Evolutionary conservation across 2,888 invertebrate species (phyloP).

Genomic region (Pandemis heparana): DNA sequence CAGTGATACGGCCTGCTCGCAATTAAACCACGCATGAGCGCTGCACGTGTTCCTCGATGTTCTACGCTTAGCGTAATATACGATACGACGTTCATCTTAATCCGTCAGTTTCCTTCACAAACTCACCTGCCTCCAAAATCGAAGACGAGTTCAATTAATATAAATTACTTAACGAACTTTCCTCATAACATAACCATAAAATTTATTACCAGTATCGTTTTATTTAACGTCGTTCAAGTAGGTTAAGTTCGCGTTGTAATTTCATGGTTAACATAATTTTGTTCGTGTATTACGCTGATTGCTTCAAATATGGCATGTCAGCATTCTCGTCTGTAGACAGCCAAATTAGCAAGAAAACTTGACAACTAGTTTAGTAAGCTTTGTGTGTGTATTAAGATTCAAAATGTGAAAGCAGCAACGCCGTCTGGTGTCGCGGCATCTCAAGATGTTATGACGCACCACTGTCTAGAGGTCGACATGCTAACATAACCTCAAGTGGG

Average conservation of each 20-base stretch:
- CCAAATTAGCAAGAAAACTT: not conserved
- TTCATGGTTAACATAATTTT: conserved; percentile 52
- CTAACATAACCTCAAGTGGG: not conserved
- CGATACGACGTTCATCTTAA: not conserved
- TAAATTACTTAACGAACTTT: conserved; percentile 5
- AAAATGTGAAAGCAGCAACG: not conserved
- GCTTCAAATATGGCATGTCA: conserved; percentile 41
- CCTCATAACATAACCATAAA: conserved; percentile 28
- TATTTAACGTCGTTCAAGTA: conserved; percentile 39
- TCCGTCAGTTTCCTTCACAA: not conserved
- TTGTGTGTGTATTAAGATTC: not conserved
- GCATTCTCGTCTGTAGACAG: conserved; percentile 42
- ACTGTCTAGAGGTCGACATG: conserved; percentile 29
- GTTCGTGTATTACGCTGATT: conserved; percentile 47
- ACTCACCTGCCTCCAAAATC: not conserved
- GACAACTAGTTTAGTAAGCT: conserved; percentile 2
- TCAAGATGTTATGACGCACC: conserved; percentile 31
- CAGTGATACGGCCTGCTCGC: not conserved
- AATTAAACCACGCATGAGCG: not conserved
- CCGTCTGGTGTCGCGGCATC: conserved; percentile 15
- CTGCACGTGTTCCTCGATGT: not conserved
- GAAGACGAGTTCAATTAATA: not conserved
- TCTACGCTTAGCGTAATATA: not conserved
- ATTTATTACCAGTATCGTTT: conserved; percentile 23
- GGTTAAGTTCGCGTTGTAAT: conserved; percentile 55